Conservation (phyloP, 64 coral and sea anemone genomes). For the Porites australiensis region DNA sequence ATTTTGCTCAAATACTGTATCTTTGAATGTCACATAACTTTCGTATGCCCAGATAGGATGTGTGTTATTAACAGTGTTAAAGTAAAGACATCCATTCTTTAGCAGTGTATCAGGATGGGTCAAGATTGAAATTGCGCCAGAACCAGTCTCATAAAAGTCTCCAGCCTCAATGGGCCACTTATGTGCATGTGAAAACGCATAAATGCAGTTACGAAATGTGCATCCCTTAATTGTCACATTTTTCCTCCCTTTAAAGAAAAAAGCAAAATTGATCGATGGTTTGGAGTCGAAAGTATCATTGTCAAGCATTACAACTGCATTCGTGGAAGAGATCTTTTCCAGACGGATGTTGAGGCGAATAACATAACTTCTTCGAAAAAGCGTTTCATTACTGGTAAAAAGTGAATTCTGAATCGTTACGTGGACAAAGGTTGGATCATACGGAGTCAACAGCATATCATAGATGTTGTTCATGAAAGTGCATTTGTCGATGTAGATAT, state of each 20-base stretch:
- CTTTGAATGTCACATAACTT: not conserved
- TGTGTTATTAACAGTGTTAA: not conserved
- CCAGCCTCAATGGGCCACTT: not conserved
- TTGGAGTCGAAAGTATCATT: not conserved
- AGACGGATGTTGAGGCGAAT: not conserved
- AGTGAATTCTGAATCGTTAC: not conserved
- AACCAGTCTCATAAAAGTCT: not conserved
- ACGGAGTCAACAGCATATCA: not conserved
- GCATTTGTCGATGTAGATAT: not conserved
- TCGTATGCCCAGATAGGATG: not conserved
- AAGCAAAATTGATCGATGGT: not conserved
- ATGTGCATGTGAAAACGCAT: not conserved
- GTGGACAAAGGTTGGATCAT: not conserved
- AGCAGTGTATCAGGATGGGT: not conserved
- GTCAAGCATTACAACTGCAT: not conserved
- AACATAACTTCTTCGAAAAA: not conserved
- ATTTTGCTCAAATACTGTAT: not conserved
- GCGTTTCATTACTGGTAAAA: not conserved
- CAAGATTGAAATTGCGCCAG: constrained; percentile 6
- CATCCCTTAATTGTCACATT: not conserved
- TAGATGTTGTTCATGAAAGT: not conserved
- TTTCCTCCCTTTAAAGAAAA: constrained; percentile 11
- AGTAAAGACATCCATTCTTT: not conserved
- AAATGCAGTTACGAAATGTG: not conserved
- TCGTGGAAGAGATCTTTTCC: not conserved